Evolutionary conservation across 2,113 vertebrate species (phyloP).

Genomic region (Nibea albiflora): DNA sequence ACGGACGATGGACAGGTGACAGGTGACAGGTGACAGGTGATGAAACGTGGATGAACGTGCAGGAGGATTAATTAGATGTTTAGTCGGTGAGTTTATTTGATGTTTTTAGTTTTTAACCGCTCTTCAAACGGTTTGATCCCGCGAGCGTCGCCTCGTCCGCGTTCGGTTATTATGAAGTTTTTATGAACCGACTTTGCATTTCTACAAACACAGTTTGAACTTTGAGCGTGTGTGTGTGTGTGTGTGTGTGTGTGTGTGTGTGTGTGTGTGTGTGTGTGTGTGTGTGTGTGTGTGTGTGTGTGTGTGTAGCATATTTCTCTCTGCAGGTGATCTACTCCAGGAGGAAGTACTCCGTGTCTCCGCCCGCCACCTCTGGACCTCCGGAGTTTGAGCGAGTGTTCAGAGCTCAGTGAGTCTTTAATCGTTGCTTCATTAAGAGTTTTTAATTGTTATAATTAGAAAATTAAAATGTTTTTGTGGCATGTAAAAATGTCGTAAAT

Average conservation of each 20-base stretch:
- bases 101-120: too few species aligned
- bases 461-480: too few species aligned
- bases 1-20: too few species aligned
- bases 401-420: conserved; percentile 91
- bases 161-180: neutral
- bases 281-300: neutral
- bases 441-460: too few species aligned
- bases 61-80: too few species aligned
- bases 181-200: conserved; percentile 18
- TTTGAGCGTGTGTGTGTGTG: neutral
- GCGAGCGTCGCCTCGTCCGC: too few species aligned
- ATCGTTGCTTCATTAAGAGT: too few species aligned
- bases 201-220: neutral
- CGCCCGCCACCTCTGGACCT: conserved; percentile 86
- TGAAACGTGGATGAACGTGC: too few species aligned
- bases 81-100: too few species aligned
- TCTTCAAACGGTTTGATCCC: too few species aligned
- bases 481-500: too few species aligned
- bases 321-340: conserved; percentile 91
- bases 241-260: neutral
- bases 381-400: conserved; percentile 90
- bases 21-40: too few species aligned
- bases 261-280: neutral
- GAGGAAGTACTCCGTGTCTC: conserved; percentile 86
- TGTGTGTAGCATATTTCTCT: conserved; percentile 88